Percentiles rank a stretch among this genome's conserved stretches.
Evolutionary conservation across 2,797 vertebrate genomes (phyloP).

Genomic region (Morus bassanus): DNA sequence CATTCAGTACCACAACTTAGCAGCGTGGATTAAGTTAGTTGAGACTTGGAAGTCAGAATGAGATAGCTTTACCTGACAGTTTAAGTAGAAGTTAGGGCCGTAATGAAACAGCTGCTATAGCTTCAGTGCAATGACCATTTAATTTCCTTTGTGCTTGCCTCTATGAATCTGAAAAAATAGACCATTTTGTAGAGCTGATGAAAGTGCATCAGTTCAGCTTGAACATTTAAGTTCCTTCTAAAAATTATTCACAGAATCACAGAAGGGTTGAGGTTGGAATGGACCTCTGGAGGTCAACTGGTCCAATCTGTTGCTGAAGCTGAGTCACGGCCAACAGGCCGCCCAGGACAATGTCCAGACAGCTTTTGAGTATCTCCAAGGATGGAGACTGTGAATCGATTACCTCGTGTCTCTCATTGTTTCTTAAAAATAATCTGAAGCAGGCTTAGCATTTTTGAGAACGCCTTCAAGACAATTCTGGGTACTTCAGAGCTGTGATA

Average conservation of each 20-base stretch:
- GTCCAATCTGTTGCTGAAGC: background rate
- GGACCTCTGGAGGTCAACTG: background rate
- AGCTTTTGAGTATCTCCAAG: background rate
- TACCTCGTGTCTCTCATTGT: background rate
- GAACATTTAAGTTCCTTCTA: background rate
- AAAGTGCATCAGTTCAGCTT: background rate
- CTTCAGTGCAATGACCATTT: background rate
- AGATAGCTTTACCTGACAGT: background rate
- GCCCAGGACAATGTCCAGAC: background rate
- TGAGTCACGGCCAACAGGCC: background rate
- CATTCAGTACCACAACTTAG: background rate
- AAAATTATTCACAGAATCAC: background rate
- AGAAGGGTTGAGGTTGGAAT: background rate
- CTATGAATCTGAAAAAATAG: background rate
- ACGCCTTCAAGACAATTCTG: background rate
- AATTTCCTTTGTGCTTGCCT: background rate
- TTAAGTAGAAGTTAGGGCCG: background rate
- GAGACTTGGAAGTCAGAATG: background rate
- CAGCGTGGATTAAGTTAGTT: background rate
- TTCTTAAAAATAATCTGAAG: background rate
- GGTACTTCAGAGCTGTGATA: background rate
- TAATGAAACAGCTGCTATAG: background rate
- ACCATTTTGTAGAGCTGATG: background rate
- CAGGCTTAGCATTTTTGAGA: background rate
- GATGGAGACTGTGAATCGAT: fast-evolving